phyloP scores from a whole-genome alignment of 2,797 vertebrate species.

The Rhinophrynus dorsalis region DNA sequence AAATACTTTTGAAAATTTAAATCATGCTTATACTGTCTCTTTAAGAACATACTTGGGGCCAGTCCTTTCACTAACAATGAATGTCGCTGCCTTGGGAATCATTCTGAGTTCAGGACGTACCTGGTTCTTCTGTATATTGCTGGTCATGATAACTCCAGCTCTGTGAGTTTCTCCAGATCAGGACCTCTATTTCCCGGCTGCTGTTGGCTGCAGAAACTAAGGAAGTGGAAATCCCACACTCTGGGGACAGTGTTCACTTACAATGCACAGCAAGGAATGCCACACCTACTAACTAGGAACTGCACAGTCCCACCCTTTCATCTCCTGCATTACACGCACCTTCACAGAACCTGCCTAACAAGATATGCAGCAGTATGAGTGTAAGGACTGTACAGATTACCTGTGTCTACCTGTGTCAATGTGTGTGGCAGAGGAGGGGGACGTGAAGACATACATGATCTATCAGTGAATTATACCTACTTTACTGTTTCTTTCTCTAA shows the following conservation, averaged over 20 bases:
- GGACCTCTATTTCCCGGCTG: not conserved
- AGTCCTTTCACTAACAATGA: too few species aligned
- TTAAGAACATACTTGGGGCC: too few species aligned
- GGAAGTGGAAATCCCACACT: slow-evolving; percentile 12
- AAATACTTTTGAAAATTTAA: too few species aligned
- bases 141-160: slow-evolving; percentile 37
- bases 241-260: slow-evolving; percentile 16
- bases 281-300: slow-evolving; percentile 25
- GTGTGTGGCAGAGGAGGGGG: too few species aligned
- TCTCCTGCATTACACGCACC: slow-evolving; percentile 16
- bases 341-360: slow-evolving; percentile 27
- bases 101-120: slow-evolving; percentile 27
- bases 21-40: too few species aligned
- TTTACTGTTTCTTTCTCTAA: too few species aligned
- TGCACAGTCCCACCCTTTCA: not conserved
- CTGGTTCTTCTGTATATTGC: slow-evolving; percentile 32
- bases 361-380: not conserved
- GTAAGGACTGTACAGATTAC: too few species aligned
- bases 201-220: not conserved
- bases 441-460: too few species aligned
- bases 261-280: not conserved
- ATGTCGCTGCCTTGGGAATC: too few species aligned
- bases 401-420: too few species aligned
- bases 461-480: too few species aligned
- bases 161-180: not conserved